These are phyloP conservation scores for Apis florea DNA, from an alignment of 1,140 invertebrate species.

Conservation along the genomic window DNA sequence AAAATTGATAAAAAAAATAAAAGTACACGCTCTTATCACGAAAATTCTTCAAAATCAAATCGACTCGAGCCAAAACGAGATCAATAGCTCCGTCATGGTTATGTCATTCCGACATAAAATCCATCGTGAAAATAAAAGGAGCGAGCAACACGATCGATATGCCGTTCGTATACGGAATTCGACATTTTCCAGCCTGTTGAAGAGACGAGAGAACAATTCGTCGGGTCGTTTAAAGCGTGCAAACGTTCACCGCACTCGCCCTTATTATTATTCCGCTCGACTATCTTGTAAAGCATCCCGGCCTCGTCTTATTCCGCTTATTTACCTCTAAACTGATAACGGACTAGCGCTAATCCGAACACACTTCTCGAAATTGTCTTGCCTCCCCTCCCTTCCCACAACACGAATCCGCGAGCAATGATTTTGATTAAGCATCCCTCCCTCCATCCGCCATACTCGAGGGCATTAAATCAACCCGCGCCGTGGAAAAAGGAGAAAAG, in stretches of 20 bases:
- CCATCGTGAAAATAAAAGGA: too few relatives aligned
- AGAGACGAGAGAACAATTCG: slow-evolving; percentile 17
- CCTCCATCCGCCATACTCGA: background rate
- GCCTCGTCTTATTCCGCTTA: slow-evolving; percentile 59
- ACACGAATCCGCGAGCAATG: slow-evolving; percentile 55
- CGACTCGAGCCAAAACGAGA: too few relatives aligned
- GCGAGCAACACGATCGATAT: background rate
- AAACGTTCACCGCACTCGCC: slow-evolving; percentile 5
- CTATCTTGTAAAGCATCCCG: slow-evolving; percentile 57
- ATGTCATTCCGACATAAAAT: too few relatives aligned
- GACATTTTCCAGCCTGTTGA: background rate
- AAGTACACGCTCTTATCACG: too few relatives aligned
- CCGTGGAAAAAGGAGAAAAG: background rate
- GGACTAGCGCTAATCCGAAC: slow-evolving; percentile 55
- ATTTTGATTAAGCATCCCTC: slow-evolving; percentile 61
- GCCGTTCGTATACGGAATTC: background rate
- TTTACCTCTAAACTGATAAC: slow-evolving; percentile 62
- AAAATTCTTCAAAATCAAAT: too few relatives aligned
- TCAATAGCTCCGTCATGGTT: too few relatives aligned
- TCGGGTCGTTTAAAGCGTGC: slow-evolving; percentile 20
- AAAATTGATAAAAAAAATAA: too few relatives aligned
- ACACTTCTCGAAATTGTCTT: slow-evolving; percentile 60
- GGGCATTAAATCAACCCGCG: slow-evolving; percentile 56
- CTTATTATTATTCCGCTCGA: slow-evolving; percentile 55
- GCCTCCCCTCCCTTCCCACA: slow-evolving; percentile 14